Base-by-base conservation (phyloP, 2,113 vertebrate species). In the Lipophrys pholis region DNA sequence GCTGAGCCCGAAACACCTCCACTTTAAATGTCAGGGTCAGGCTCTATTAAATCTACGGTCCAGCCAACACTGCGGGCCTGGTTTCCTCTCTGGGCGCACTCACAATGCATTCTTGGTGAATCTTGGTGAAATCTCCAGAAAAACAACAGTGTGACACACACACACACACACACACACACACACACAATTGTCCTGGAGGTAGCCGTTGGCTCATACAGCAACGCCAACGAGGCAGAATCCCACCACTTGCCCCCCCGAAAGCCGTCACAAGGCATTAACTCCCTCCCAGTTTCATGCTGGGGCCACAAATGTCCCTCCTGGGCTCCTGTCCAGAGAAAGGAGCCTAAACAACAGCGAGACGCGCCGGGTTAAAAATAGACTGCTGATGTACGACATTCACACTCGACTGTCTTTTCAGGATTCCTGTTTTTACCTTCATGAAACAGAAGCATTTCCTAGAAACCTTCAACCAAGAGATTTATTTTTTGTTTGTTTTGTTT, bases 341-440 rank as follows among this genome's bases (percentile, higher is more conserved):
- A 35, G 45, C 60, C 48, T 12, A 66, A 52, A 78, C 55, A 69
- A 81, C 69, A 67, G 56, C 5, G 30, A 75, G 68, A 62, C 45
- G 53, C 62, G n/a, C n/a, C n/a, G n/a, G 48, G 65, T 65, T 81
- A 75, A 77, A 86, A 88, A 72, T 58, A 80, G 58, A 71, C 75
- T n/a, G n/a, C n/a, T n/a, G n/a, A n/a, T n/a, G n/a, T n/a, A n/a
- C n/a, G n/a, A n/a, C n/a, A n/a, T n/a, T n/a, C n/a, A n/a, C n/a
- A n/a, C n/a, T n/a, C n/a, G n/a, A 4, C 49, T 68, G 77, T 50
- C 70, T 85, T 81, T 78, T 65, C 51, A 80, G 75, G 77, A 76
- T 76, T 68, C 64, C 62, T 16, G 57, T 67, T 73, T 50, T 49
- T 76, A 62, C 77, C 69, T 30, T 30, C 21, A 30, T 30, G 21